Base-by-base conservation (phyloP, 2,888 invertebrate species). In the Kryphioiulus occultus region DNA sequence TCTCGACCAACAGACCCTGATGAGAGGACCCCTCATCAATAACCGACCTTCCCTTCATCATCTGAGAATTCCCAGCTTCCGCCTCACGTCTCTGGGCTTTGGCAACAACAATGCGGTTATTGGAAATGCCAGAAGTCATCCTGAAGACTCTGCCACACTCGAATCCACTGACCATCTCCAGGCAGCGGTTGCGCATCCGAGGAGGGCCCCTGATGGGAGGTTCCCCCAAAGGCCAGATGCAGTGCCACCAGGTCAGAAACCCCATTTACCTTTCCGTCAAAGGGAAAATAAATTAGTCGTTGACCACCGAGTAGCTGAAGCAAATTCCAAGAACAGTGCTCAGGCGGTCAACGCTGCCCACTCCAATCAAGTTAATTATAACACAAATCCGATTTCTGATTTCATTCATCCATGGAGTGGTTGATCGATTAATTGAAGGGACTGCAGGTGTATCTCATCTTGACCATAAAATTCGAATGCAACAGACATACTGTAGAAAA, bases 391-490 rank as follows among this genome's bases (percentile, higher is more conserved):
- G 82, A 59, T 78, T 9, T 87, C 87, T 12, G 87, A 83, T 10
- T 87, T 59, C 42, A 87, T 87, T 42, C 87, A 87, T 68, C 39
- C 82, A 0, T 87, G 87, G 87, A 85, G 44, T 12, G 86, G 47
- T 22, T 68, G 68, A 68, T 68, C 22, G 26, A 9, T 68, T 26
- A 26, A 10, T 68, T 10, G 19, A n/a, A 19, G 53, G 7, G 44
- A 44, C 12, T 15, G 44, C 1, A 15, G 19, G 35, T 7, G 35
- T 7, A n/a, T n/a, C 17, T 10, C 53, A 53, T 19, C 53, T 5
- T 19, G 12, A 44, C 3, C 44, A 12, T 12, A 9, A 9, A 44
- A 44, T 44, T 44, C 7, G 12, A 44, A 12, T 44, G 35, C 35
- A 35, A 35, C 7, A 35, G 35, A 35, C 35, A n/a, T n/a, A n/a